Base-by-base conservation (phyloP, 2,797 vertebrate genomes). In the Bovichtus variegatus region DNA sequence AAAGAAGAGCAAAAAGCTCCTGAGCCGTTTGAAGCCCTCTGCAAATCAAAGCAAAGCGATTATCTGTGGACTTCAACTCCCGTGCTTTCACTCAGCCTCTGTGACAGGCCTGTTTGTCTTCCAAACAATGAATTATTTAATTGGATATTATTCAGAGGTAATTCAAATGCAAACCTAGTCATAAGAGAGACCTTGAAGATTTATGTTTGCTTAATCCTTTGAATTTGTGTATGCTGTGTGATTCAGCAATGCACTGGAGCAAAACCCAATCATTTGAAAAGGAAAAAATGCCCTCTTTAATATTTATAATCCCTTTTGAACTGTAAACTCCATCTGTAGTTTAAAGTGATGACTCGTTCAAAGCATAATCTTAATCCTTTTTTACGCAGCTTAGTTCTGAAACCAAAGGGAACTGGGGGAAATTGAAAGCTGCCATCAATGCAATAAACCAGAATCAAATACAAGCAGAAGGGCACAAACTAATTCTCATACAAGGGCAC, bases 261-360 rank as follows among this genome's bases (percentile, higher is more conserved):
- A 88, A 94, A 94, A 94, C 86, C 78, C 86, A 91, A 91, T 93
- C 84, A 91, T 91, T 88, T 81, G 78, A 90, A 82, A 83, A 85
- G 63, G 86, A 71, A 83, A 89, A 91, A 89, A 81, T 77, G 71
- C 80, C 79, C 81, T 80, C 87, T 94, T 94, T 94, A 94, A 95
- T 95, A 95, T 95, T 93, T 90, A 94, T 94, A 94, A 95, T 95
- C 93, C 92, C 85, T 87, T 94, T 94, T 92, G 87, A 95, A 94
- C 91, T 90, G 92, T 94, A 94, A 94, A 94, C 92, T 93, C 92
- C 90, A 93, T 94, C 92, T 94, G 92, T 91, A 92, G 91, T 95
- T 94, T 94, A 92, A 95, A 94, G 86, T 95, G 92, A 94, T 94
- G 93, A 95, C 92, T 95, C 94, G 92, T 92, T 94, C 91, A 87